Percentiles rank a stretch among this genome's conserved stretches.
These are phyloP conservation scores for Siniperca scherzeri DNA, from an alignment of 2,797 vertebrate species.

Conservation along the genomic window DNA sequence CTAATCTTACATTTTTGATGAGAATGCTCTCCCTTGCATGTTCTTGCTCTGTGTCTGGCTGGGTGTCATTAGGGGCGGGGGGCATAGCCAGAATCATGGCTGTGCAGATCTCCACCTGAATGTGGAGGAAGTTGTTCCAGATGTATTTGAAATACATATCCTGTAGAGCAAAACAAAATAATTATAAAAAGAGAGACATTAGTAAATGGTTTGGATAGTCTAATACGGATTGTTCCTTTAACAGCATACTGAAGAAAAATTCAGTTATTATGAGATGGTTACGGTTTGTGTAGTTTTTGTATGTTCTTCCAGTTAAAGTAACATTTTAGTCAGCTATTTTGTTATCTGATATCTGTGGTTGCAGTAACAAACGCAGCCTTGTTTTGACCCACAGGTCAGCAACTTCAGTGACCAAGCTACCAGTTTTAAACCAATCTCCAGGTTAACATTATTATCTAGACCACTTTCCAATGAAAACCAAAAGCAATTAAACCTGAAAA, in stretches of 20 bases:
- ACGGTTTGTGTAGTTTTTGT: background rate
- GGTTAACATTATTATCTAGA: background rate
- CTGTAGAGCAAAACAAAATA: constrained; percentile 72
- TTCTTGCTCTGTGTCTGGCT: constrained; percentile 89
- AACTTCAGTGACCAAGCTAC: background rate
- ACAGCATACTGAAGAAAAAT: background rate
- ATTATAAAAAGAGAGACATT: background rate
- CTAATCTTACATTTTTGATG: constrained; percentile 92
- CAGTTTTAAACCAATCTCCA: background rate
- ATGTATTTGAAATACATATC: constrained; percentile 99
- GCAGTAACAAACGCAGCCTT: background rate
- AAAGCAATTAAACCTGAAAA: background rate
- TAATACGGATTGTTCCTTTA: background rate
- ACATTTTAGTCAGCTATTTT: background rate
- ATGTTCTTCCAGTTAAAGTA: background rate
- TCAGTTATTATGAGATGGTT: background rate
- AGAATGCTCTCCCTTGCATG: constrained; percentile 90
- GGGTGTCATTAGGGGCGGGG: constrained; percentile 82
- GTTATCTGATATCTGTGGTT: background rate
- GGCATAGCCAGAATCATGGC: constrained; percentile 97
- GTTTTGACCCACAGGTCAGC: background rate
- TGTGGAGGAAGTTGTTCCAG: constrained; percentile 99
- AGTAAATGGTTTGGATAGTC: background rate
- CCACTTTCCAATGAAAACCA: background rate
- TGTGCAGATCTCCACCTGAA: constrained; percentile 98